Evolutionary conservation across 1,140 invertebrate species (phyloP).

Genomic region (Heterodera schachtii): DNA sequence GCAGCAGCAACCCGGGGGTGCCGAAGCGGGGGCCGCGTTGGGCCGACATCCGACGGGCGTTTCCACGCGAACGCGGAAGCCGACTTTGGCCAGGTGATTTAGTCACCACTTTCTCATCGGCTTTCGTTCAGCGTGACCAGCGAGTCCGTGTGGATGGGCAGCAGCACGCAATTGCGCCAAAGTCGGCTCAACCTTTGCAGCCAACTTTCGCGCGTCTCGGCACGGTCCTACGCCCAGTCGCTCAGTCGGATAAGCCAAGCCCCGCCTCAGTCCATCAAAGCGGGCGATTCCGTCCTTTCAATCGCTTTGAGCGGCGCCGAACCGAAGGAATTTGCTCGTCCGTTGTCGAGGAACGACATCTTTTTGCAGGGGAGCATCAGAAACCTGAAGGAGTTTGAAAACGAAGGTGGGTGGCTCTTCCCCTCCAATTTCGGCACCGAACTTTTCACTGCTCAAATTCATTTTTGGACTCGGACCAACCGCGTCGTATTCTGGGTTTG

Average conservation of each 20-base stretch:
- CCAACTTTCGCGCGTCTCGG: conserved; percentile 57
- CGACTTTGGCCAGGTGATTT: conserved; percentile 49
- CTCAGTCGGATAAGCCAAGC: conserved; percentile 57
- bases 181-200: conserved; percentile 54
- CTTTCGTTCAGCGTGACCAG: conserved; percentile 47
- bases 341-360: conserved; percentile 59
- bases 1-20: conserved; percentile 4
- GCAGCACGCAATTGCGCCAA: conserved; percentile 33
- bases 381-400: conserved; percentile 62
- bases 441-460: neutral
- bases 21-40: neutral
- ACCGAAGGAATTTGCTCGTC: conserved; percentile 61
- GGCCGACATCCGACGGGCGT: conserved; percentile 18
- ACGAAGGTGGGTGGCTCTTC: conserved; percentile 45
- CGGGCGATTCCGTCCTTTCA: conserved; percentile 54
- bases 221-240: conserved; percentile 60
- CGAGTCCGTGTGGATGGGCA: conserved; percentile 42
- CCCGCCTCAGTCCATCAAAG: conserved; percentile 43
- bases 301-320: conserved; percentile 59
- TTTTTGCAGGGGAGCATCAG: conserved; percentile 62
- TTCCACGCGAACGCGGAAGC: conserved; percentile 45
- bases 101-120: neutral
- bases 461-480: too few species aligned
- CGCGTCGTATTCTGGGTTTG: too few species aligned
- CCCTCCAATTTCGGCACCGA: neutral